These are phyloP conservation scores for Chrosomus eos DNA, from an alignment of 2,797 vertebrate genomes.

Conservation along the genomic window DNA sequence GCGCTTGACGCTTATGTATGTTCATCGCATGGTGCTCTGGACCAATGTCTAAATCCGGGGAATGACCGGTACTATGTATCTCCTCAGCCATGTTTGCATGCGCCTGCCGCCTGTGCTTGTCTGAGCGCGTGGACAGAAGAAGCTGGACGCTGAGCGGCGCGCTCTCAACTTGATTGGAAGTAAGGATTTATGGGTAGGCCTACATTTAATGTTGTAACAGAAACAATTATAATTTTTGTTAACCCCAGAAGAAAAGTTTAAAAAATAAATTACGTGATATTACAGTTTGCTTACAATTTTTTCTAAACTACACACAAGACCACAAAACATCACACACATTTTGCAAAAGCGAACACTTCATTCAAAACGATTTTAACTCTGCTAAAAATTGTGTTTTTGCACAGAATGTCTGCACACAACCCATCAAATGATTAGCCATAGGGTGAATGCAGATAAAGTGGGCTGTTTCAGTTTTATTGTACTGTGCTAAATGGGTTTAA, in stretches of 20 bases:
- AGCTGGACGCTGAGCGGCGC: background rate
- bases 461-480: too few species aligned
- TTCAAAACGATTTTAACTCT: background rate
- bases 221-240: background rate
- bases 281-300: background rate
- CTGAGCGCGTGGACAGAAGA: background rate
- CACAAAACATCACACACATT: too few species aligned
- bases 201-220: background rate
- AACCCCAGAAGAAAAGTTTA: background rate
- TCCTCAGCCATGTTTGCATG: constrained; percentile 48
- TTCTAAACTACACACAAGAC: background rate
- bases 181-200: background rate
- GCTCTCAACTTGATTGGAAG: constrained; percentile 20
- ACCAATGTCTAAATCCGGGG: background rate
- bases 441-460: too few species aligned
- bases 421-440: background rate
- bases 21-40: constrained; percentile 61
- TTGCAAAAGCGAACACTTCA: background rate
- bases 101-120: background rate
- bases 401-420: background rate
- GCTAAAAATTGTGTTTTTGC: too few species aligned
- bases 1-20: constrained; percentile 82
- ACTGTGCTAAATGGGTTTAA: too few species aligned
- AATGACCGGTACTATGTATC: background rate
- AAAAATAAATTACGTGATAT: background rate